Base-by-base conservation (phyloP, 2,797 vertebrate species). In the Vultur gryphus region DNA sequence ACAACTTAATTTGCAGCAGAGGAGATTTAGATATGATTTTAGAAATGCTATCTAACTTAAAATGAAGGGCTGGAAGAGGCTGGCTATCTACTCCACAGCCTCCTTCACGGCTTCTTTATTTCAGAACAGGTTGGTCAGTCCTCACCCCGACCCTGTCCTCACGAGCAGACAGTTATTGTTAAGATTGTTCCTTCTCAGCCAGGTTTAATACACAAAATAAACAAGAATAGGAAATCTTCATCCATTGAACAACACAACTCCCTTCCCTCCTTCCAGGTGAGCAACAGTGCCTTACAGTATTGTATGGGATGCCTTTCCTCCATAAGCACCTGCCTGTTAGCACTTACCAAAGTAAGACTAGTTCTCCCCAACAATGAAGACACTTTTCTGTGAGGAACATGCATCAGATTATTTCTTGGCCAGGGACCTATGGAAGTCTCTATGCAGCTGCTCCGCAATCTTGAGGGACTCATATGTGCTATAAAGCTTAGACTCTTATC, bases 21-120 rank as follows among this genome's bases (percentile, higher is more conserved):
- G 54, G 21, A 92, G 83, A 91, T 93, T 71, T 46, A 93, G 57
- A 77, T 89, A 75, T 37, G 41, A 80, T 91, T 96, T 91, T 41
- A 92, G 89, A 89, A 97, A 92, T 43, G 48, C 44, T 64, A 89
- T 41, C 52, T 84, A 64, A 71, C 79, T 86, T 69, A 2, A 69
- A 90, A 78, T 49, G 41, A 87, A 84, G 33, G 39, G 29, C 18
- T 90, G 12, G 46, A 89, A 69, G 28, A 86, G 39, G 16, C 24
- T 61, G 37, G 11, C 23, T 93, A 49, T 46, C n/a, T 64, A 75
- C 70, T 88, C 69, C 65, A 81, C 39, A 94, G 59, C 12, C 24
- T 76, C 29, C 52, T 67, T 72, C 61, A 23, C 16, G 16, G 52
- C n/a, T 76, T 79, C 49, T 58, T 79, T 70, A 73, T 77, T 79